These are phyloP conservation scores for Perdita meconis DNA, from an alignment of 2,888 invertebrate genomes.

Conservation along the genomic window DNA sequence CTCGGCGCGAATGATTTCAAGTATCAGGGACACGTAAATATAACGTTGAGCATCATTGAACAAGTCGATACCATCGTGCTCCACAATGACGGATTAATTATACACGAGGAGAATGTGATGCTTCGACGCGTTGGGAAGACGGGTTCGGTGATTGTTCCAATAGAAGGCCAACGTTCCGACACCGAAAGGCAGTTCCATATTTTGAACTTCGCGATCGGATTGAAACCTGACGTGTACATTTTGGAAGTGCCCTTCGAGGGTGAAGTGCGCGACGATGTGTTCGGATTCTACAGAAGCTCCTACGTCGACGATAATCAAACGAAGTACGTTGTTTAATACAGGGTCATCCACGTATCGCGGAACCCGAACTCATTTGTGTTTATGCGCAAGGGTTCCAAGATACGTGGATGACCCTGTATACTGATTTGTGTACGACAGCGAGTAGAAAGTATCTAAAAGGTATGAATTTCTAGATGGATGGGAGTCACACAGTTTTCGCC, in stretches of 20 bases:
- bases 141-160: constrained; percentile 15
- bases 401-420: no score
- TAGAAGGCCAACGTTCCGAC: constrained; percentile 64
- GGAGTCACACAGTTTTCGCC: constrained; percentile 93
- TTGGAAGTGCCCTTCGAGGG: constrained; percentile 86
- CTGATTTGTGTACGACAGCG: not conserved
- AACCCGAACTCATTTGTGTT: no score
- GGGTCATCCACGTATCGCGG: no score
- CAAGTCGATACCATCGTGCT: constrained; percentile 83
- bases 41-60: constrained; percentile 80
- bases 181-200: constrained; percentile 70
- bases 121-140: constrained; percentile 31
- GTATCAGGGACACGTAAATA: constrained; percentile 85
- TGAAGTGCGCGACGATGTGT: constrained; percentile 86
- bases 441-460: not conserved
- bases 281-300: constrained; percentile 87
- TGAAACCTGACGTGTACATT: constrained; percentile 82
- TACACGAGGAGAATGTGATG: constrained; percentile 70
- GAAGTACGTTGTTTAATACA: constrained; percentile 84
- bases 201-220: constrained; percentile 39
- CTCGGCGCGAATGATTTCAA: constrained; percentile 61
- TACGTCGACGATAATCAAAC: constrained; percentile 85
- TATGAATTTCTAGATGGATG: constrained; percentile 87
- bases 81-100: constrained; percentile 85
- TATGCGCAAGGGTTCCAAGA: no score